Evolutionary conservation across 2,888 invertebrate genomes (phyloP), one percentile per base, ranked within the genome.

Genomic region (Psylliodes chrysocephalus): DNA sequence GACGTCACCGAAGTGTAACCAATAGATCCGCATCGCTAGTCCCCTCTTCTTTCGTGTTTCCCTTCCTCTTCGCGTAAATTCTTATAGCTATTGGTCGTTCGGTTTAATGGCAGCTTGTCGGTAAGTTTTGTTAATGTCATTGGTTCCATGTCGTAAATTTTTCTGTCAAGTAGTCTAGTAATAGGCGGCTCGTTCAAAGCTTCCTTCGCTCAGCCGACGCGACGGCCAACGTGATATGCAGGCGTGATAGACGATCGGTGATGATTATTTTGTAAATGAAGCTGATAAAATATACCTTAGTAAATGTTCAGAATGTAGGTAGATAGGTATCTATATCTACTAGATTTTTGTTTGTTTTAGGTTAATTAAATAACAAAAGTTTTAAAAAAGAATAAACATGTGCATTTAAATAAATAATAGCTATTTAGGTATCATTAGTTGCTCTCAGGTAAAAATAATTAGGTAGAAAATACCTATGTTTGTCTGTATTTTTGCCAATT

Each of bases 91-190:
- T 76, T 75, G 73, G 74, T 44, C 18, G 55, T 56, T 55, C 47
- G 63, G 38, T 66, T 64, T 51, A 42, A 47, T 59, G 38, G 52
- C 33, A 59, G 40, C 47, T 19, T 28, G 8, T 1, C 49, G 38
- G 56, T 75, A 73, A 74, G 73, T 73, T 74, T 71, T 69, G 60
- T 42, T 52, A 64, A 64, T 71, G 69, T 73, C 72, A 73, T 70
- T 72, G 68, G 62, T 52, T 62, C 54, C 30, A 46, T 67, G 53
- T 67, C 69, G 66, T 73, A 75, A 75, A 73, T 73, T 61, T 65
- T 69, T 64, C 60, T 54, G 28, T 35, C 42, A 53, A 57, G 65
- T 30, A 33, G 33, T 33, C 33, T 8, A 2, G 33, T 7, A 33
- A 33, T 33, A 33, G 7, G 17, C 33, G 51, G 51, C 33, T 51